phyloP scores from a whole-genome alignment of 2,888 invertebrate species.

The Andricus quercusramuli region DNA sequence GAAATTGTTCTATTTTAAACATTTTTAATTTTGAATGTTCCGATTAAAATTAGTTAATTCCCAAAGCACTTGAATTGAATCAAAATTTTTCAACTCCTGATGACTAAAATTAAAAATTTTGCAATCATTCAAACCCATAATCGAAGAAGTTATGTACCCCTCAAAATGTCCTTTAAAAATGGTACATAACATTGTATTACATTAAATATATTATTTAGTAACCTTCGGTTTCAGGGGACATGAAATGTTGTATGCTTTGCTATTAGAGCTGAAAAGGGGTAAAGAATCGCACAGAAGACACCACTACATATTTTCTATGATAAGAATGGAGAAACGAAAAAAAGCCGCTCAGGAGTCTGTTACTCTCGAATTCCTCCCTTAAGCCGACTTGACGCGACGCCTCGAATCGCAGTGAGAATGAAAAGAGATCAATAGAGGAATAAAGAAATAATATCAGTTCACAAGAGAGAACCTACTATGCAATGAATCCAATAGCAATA shows the following conservation, averaged over 20 bases:
- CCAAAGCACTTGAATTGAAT: too few relatives aligned
- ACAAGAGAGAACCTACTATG: slow-evolving; percentile 63
- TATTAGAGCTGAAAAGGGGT: not conserved
- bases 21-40: too few relatives aligned
- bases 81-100: too few relatives aligned
- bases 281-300: not conserved
- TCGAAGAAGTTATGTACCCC: too few relatives aligned
- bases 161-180: too few relatives aligned
- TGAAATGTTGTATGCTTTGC: not conserved
- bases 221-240: not conserved
- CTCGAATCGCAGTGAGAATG: slow-evolving; percentile 17
- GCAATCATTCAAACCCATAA: too few relatives aligned
- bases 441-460: slow-evolving; percentile 60
- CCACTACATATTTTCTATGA: slow-evolving; percentile 32
- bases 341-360: slow-evolving; percentile 17
- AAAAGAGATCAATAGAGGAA: slow-evolving; percentile 28
- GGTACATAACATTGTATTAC: too few relatives aligned
- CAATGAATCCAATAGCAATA: slow-evolving; percentile 78
- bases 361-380: slow-evolving; percentile 14
- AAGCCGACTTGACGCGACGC: too few relatives aligned
- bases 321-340: slow-evolving; percentile 37
- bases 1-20: too few relatives aligned
- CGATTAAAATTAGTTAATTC: too few relatives aligned
- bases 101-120: too few relatives aligned
- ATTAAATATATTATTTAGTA: not conserved